A percentile compares a stretch with the other conserved stretches of the same genome.
These are phyloP conservation scores for Rhopalosiphum nymphaeae DNA, from an alignment of 2,888 invertebrate genomes.

Conservation along the genomic window DNA sequence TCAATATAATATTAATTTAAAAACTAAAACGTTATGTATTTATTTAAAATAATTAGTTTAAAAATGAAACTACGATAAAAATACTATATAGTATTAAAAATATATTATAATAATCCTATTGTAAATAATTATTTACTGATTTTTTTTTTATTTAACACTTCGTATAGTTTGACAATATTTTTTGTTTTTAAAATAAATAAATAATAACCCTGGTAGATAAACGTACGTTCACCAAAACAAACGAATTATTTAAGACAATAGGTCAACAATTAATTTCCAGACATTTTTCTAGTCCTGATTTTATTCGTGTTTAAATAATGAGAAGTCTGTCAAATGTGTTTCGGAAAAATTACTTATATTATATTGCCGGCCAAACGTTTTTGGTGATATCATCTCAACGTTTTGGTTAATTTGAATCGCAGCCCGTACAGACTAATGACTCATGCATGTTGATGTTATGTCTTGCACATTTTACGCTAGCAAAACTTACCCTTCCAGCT, in stretches of 20 bases:
- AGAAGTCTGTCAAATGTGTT: neutral
- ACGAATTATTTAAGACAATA: neutral
- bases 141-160: neutral
- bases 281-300: neutral
- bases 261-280: neutral
- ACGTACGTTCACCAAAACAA: neutral
- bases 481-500: slow-evolving; percentile 41
- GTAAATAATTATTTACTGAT: neutral
- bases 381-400: neutral
- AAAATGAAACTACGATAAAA: neutral
- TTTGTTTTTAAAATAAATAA: neutral
- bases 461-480: slow-evolving; percentile 35
- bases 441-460: slow-evolving; percentile 41
- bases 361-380: neutral
- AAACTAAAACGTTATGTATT: neutral
- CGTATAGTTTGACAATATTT: neutral
- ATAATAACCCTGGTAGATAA: neutral
- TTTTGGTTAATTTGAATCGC: slow-evolving; percentile 23
- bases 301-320: neutral
- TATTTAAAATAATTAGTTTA: neutral
- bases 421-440: slow-evolving; percentile 33
- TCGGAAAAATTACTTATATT: neutral
- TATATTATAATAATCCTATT: neutral
- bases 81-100: neutral
- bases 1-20: neutral